These are phyloP conservation scores for Cinara cedri DNA, from an alignment of 2,888 invertebrate species.

Conservation along the genomic window DNA sequence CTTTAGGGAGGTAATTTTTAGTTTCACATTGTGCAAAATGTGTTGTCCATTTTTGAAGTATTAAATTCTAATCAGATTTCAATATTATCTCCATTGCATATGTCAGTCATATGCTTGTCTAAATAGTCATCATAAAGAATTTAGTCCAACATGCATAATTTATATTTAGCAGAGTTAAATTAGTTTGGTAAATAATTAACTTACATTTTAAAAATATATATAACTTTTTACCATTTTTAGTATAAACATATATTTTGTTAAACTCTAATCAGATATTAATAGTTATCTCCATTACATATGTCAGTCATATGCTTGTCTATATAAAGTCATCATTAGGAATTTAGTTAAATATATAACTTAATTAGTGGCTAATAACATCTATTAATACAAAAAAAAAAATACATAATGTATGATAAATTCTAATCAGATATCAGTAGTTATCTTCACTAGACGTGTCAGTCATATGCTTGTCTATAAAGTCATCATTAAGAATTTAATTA, in stretches of 20 bases:
- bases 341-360: neutral
- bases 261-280: slow-evolving; percentile 15
- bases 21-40: neutral
- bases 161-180: neutral
- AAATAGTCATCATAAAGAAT: too few relatives aligned
- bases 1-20: too few relatives aligned
- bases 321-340: slow-evolving; percentile 20
- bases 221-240: neutral
- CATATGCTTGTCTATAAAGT: slow-evolving; percentile 35
- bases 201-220: neutral
- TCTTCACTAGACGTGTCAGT: slow-evolving; percentile 18
- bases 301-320: slow-evolving; percentile 42
- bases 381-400: too few relatives aligned
- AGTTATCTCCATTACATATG: slow-evolving; percentile 1
- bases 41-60: too few relatives aligned
- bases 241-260: neutral
- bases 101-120: too few relatives aligned
- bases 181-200: neutral
- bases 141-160: neutral
- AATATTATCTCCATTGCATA: too few relatives aligned
- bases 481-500: slow-evolving; percentile 21
- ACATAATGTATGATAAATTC: too few relatives aligned
- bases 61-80: too few relatives aligned
- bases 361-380: too few relatives aligned
- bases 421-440: neutral